Evolutionary conservation across 2,888 invertebrate species (phyloP), one percentile per base, ranked within the genome.

Genomic region (Philhelius pedissequus): DNA sequence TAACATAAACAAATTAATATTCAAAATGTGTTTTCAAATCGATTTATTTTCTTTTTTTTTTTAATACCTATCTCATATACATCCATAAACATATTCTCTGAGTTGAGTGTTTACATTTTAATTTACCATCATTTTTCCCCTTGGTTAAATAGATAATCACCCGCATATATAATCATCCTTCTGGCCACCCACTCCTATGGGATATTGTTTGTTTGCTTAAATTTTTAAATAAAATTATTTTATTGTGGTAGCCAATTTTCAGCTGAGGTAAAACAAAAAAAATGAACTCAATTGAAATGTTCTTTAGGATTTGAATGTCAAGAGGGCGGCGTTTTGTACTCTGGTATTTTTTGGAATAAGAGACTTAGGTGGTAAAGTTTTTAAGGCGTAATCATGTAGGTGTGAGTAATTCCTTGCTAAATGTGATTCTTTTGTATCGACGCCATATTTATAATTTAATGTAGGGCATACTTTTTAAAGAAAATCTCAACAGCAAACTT

Each of bases 81-180:
- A 11, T n/a, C 1, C 4, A 48, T 7, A 1, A 25, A 48, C 13
- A 18, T 7, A 18, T 11, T 43, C 15, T 40, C 3, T 0, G 4
- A n/a, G n/a, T 1, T 62, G 62, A 62, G 62, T 62, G 62, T 62
- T 62, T 62, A 62, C 40, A 40, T 27, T 18, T 62, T 30, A 62
- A 62, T 62, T 43, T 43, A 62, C 11, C 60, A 40, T 40, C 62
- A 43, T 62, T 43, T 2, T 40, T 30, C 18, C n/a, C 5, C 27
- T 27, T 20, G 15, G 27, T 13, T 18, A 40, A 27, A 60, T 43
- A 40, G 43, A 60, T 60, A 60, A 60, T 40, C 22, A 60, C 13
- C 18, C 20, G 32, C 18, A 6, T 13, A 18, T 13, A 18, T 9
- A 27, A 3, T 5, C 27, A 38, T 43, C 13, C 56, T 25, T 25